Base-by-base conservation (phyloP, 2,797 vertebrate genomes). In the Sebastes oblongus region DNA sequence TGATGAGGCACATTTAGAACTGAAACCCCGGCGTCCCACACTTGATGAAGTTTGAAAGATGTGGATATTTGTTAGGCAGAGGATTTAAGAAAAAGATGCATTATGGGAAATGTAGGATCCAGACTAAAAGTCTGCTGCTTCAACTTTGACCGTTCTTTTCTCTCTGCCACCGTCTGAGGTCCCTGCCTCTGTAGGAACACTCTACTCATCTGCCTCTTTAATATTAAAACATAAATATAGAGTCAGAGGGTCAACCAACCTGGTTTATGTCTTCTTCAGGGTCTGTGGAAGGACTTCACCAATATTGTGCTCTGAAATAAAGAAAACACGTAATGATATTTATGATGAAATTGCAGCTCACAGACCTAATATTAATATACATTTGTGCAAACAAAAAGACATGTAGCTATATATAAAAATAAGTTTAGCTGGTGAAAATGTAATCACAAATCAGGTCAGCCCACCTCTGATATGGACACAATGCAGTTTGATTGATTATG, bases 221-320 rank as follows among this genome's bases (percentile, higher is more conserved):
- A 60, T 5, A 32, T 16, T 18, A 12, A 54, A 50, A 54, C 14
- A 55, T 18, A 55, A 29, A 42, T 1, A 42, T 1, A 6, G 25
- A 29, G 16, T 22, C 12, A 22, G 59, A 61, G 27, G 39, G 6
- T 52, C 12, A 9, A 72, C 75, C 22, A 10, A 88, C 85, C 81
- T 84, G 73, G 9, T 75, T 61, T 36, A n/a, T 60, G 72, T 25
- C 27, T 50, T 42, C 75, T 20, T 64, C 24, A 2, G 50, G 27
- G 24, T 46, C 27, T 59, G 52, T 59, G 52, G 25, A 42, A 70
- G 75, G n/a, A 27, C 27, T 52, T 75, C 50, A 66, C 22, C 52
- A 27, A 30, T 9, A 14, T 25, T 2, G 8, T 4, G 67, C 9
- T 36, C 84, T 86, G 82, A 68, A 83, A 81, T 4, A 42, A 29